phyloP scores from a whole-genome alignment of 1,140 invertebrate species.

The Ectropis grisescens region DNA sequence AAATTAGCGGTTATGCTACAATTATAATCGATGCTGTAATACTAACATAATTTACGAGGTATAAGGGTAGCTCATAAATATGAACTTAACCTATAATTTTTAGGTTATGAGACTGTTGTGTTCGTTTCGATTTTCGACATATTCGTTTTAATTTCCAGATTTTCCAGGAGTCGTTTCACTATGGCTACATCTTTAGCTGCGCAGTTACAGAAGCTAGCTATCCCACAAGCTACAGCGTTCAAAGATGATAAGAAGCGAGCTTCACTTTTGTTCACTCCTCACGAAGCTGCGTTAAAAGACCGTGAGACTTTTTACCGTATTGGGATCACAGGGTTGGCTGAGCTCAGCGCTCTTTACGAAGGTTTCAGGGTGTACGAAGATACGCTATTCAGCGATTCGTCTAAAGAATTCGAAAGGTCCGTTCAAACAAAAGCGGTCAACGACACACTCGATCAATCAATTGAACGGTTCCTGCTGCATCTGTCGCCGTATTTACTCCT shows the following conservation, averaged over 20 bases:
- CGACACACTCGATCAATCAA: slow-evolving; percentile 78
- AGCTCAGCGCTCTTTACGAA: slow-evolving; percentile 80
- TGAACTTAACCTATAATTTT: too few species aligned
- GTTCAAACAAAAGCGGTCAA: slow-evolving; percentile 83
- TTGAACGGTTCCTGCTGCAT: slow-evolving; percentile 85
- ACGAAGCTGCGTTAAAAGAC: slow-evolving; percentile 89
- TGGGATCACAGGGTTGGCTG: slow-evolving; percentile 86
- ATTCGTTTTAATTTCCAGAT: too few species aligned
- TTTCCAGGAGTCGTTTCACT: background rate
- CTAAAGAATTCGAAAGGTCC: slow-evolving; percentile 83
- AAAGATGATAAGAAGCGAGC: slow-evolving; percentile 78
- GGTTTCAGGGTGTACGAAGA: slow-evolving; percentile 81
- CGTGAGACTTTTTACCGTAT: slow-evolving; percentile 87
- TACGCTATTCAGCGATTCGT: slow-evolving; percentile 81
- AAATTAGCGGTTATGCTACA: too few species aligned
- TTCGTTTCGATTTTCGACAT: too few species aligned
- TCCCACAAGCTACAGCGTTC: slow-evolving; percentile 82
- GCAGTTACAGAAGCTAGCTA: slow-evolving; percentile 84
- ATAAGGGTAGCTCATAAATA: too few species aligned
- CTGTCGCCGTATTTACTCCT: slow-evolving; percentile 91
- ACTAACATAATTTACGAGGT: too few species aligned
- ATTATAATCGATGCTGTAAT: too few species aligned
- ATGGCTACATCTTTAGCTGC: slow-evolving; percentile 82
- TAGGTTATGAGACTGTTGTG: too few species aligned
- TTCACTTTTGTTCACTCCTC: slow-evolving; percentile 90